These are phyloP conservation scores for Pontoporia blainvillei DNA, from an alignment of 2,113 vertebrate species.

Conservation along the genomic window DNA sequence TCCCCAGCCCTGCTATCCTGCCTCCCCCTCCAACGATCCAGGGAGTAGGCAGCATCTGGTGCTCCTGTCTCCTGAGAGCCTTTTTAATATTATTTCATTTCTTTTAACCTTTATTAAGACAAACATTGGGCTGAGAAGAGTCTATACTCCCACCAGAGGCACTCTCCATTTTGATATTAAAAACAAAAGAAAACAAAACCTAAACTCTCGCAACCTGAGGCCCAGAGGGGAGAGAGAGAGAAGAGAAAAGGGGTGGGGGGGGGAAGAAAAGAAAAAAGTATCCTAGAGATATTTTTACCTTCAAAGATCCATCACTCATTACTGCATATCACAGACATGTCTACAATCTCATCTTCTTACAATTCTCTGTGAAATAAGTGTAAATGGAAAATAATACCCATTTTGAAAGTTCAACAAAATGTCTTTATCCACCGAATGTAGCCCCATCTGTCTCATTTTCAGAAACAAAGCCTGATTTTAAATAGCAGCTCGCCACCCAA, in stretches of 20 bases:
- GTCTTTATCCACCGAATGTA: constrained; percentile 66
- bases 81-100: constrained; percentile 79
- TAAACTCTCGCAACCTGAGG: constrained; percentile 66
- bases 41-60: constrained; percentile 52
- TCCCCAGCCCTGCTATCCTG: neutral
- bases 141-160: constrained; percentile 67
- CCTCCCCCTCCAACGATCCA: neutral
- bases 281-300: constrained; percentile 73
- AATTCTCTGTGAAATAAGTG: constrained; percentile 55
- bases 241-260: neutral
- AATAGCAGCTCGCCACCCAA: constrained; percentile 30
- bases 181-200: constrained; percentile 71
- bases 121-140: constrained; percentile 71
- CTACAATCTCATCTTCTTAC: constrained; percentile 68
- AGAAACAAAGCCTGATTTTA: constrained; percentile 60
- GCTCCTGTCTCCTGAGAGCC: constrained; percentile 57
- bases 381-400: constrained; percentile 70
- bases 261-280: constrained; percentile 36
- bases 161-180: constrained; percentile 74
- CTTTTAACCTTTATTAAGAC: constrained; percentile 78
- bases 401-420: constrained; percentile 69
- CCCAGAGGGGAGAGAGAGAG: constrained; percentile 31
- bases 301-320: constrained; percentile 78
- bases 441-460: constrained; percentile 63
- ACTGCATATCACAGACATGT: constrained; percentile 58